phyloP scores from a whole-genome alignment of 1,140 invertebrate genomes.

The Heliconius hermathena region DNA sequence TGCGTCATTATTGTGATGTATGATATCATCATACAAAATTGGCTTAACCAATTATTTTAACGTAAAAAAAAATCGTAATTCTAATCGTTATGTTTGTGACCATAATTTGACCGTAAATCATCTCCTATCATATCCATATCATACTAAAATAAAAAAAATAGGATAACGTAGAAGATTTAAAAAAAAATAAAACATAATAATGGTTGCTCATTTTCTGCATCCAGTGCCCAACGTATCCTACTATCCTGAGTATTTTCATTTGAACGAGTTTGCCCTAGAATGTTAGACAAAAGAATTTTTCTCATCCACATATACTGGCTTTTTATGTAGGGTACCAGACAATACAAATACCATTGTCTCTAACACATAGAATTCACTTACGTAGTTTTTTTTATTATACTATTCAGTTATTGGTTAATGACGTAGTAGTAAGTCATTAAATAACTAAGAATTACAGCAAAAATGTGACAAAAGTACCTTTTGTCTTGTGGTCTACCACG shows the following conservation, averaged over 20 bases:
- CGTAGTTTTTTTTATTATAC: neutral
- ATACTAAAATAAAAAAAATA: neutral
- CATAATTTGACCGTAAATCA: no score
- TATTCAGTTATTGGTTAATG: neutral
- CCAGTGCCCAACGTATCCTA: constrained; percentile 45
- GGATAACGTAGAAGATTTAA: neutral
- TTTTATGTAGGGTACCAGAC: constrained; percentile 41
- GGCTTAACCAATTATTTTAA: neutral
- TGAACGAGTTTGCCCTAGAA: constrained; percentile 47
- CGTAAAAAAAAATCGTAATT: neutral
- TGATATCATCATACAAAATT: neutral
- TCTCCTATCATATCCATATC: no score
- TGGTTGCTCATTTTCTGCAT: constrained; percentile 58
- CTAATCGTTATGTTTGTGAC: no score
- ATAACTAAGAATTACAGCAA: neutral
- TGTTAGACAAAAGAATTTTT: constrained; percentile 66
- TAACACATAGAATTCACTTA: neutral
- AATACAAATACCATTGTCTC: constrained; percentile 12
- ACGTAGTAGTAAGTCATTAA: neutral
- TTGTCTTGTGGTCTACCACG: no score
- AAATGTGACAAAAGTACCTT: neutral
- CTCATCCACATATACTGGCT: constrained; percentile 45
- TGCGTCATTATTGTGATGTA: no score
- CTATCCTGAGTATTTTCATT: constrained; percentile 61
- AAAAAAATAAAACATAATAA: constrained; percentile 21